Evolutionary conservation across 2,888 invertebrate species (phyloP), one percentile per base, ranked within the genome.

Genomic region (Hololepta plana): DNA sequence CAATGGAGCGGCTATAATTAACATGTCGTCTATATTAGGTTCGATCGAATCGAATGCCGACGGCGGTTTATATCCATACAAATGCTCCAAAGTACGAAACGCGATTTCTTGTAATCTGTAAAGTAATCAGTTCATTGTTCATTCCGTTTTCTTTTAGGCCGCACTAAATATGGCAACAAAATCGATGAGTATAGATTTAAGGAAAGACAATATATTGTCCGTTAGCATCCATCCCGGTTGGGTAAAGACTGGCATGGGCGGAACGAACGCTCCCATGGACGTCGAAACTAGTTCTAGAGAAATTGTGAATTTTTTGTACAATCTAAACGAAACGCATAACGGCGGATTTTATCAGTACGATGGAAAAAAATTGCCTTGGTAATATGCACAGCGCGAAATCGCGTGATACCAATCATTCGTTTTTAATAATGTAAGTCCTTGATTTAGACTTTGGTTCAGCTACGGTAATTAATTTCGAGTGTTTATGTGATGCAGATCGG

Each of bases 201-300:
- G 70, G 45, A 62, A 64, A 19, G 67, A 75, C 38, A 66, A 71
- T 22, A 84, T 91, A 36, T 44, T 87, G 10, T 79, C 73, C 2
- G 61, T 73, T 1, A 63, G 60, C 28, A 47, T 91, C 32, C 88
- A 90, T 55, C 90, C 90, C 1, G 90, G 90, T 2, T 90, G 88
- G 90, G 85, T 90, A 4, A 70, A 72, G 47, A 91, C 90, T 0
- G 76, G 75, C 36, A 76, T 90, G 81, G 90, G 90, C 3, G 88
- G 90, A 3, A 53, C 62, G 19, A 72, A 68, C 36, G 90, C 88
- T 1, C 73, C 74, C 0, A 53, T 87, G 15, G 71, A 73, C 26
- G 57, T 81, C 2, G 65, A 72, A 12, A 62, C 67, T 2, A 75
- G 81, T 45, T 66, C 73, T 4, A 45, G 45, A 1, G 60, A 63